Base-by-base conservation (phyloP, 1,140 invertebrate genomes). In the Drosophila setifemur region DNA sequence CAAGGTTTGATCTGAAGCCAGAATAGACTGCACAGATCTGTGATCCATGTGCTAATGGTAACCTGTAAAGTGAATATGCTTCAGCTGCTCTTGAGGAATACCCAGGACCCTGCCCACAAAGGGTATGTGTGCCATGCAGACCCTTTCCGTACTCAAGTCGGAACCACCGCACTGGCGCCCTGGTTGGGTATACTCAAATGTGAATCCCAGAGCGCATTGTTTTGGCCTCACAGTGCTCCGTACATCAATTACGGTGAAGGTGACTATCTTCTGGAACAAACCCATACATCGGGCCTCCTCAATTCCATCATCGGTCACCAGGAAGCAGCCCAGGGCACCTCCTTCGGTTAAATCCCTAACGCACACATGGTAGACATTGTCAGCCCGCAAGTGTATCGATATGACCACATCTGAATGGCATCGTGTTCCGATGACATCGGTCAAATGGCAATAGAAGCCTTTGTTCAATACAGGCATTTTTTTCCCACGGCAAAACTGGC, bases 351-450 rank as follows among this genome's bases (percentile, higher is more conserved):
- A 7, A 8, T 72, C 63, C 6, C 60, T 26, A 0, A 89, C 29
- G 31, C 85, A 85, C 4, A 89, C 63, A 18, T 89, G 87, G 31
- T 87, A 89, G 0, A 89, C 4, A 52, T 89, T 85, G 26, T 89
- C 83, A 2, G 69, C 47, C 4, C 83, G 63, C 11, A 89, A 33
- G 0, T 87, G 40, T 4, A 89, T 37, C 0, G 78, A 66, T 1
- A 89, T 21, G 0, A 75, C 37, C 3, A 85, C 25, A 9, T 89
- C 64, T 0, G 33, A 26, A 2, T 33, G 29, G 1, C n/a, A 16
- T 0, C 67, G 57, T 1, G 18, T 1, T 0, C 72, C 75, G 3
- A 86, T 68, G 0, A 58, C 5, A 1, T 60, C 31, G 18, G 40
- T 35, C 2, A 86, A 23, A n/a, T 63, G 19, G 1, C 12, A 6